phyloP scores from a whole-genome alignment of 2,113 vertebrate species.

The Sturnira hondurensis region DNA sequence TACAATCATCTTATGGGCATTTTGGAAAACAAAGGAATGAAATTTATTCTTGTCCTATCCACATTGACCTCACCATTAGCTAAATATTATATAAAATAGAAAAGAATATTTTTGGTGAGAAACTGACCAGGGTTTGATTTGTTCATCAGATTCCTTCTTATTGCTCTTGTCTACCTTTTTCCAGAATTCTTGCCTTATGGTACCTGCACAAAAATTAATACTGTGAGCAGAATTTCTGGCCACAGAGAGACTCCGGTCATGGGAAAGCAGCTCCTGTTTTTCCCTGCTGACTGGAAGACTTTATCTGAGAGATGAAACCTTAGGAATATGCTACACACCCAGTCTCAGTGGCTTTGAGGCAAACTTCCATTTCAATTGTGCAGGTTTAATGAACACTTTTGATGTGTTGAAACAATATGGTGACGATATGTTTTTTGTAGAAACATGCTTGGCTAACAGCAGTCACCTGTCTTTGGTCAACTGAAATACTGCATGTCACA shows the following conservation, averaged over 20 bases:
- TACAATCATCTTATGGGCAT: conserved; percentile 31
- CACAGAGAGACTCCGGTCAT: neutral
- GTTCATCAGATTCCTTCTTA: neutral
- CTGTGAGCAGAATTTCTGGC: neutral
- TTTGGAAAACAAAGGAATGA: conserved; percentile 49
- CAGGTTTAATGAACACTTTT: neutral
- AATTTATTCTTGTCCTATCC: conserved; percentile 19
- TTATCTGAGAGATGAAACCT: neutral
- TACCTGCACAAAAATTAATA: neutral
- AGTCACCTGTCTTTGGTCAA: neutral
- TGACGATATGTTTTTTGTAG: neutral
- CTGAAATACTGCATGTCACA: neutral
- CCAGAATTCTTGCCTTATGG: neutral
- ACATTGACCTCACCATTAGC: neutral
- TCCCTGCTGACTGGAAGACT: neutral
- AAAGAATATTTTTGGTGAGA: neutral
- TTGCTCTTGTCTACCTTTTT: neutral
- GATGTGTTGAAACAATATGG: neutral
- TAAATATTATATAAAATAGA: neutral
- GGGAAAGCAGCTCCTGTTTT: neutral
- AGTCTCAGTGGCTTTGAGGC: neutral
- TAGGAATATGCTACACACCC: neutral
- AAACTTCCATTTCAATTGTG: conserved; percentile 36
- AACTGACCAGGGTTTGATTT: neutral
- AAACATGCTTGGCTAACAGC: neutral